Conservation (phyloP, 2,797 vertebrate species). For the Champsocephalus gunnari region DNA sequence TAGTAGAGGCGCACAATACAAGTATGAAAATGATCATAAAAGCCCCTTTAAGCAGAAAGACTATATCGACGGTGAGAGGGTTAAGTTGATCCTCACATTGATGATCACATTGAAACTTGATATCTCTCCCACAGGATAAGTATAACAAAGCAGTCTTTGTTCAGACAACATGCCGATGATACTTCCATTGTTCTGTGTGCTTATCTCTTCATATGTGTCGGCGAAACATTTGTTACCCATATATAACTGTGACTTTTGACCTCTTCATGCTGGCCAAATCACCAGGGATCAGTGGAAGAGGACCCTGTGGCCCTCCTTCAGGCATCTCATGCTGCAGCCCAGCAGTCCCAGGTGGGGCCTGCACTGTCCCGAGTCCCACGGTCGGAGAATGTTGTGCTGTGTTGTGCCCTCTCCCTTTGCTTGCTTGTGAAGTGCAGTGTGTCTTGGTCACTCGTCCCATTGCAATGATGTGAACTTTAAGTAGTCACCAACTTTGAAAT, state of each 20-base stretch:
- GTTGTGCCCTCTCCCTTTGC: conserved; percentile 44
- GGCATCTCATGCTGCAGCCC: conserved; percentile 81
- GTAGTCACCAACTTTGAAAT: neutral
- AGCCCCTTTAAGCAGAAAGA: no score
- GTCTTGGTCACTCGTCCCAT: conserved; percentile 42
- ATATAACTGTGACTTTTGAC: conserved; percentile 78
- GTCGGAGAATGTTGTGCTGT: conserved; percentile 54
- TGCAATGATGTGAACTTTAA: conserved; percentile 2
- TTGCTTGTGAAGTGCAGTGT: conserved; percentile 53
- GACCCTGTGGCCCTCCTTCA: conserved; percentile 82
- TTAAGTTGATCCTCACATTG: neutral
- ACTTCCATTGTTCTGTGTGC: conserved; percentile 6
- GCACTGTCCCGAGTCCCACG: conserved; percentile 60
- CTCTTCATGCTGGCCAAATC: conserved; percentile 71
- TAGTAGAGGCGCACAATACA: no score
- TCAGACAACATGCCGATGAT: conserved; percentile 18
- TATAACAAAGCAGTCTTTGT: neutral
- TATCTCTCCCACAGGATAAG: conserved; percentile 13
- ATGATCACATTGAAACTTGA: neutral
- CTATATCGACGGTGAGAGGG: neutral
- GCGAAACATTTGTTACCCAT: conserved; percentile 38
- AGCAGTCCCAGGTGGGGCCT: conserved; percentile 86
- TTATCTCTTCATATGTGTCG: conserved; percentile 17
- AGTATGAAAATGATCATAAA: no score
- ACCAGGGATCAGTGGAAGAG: conserved; percentile 87